phyloP scores from a whole-genome alignment of 2,888 invertebrate genomes.

The Heliothis peltigera region DNA sequence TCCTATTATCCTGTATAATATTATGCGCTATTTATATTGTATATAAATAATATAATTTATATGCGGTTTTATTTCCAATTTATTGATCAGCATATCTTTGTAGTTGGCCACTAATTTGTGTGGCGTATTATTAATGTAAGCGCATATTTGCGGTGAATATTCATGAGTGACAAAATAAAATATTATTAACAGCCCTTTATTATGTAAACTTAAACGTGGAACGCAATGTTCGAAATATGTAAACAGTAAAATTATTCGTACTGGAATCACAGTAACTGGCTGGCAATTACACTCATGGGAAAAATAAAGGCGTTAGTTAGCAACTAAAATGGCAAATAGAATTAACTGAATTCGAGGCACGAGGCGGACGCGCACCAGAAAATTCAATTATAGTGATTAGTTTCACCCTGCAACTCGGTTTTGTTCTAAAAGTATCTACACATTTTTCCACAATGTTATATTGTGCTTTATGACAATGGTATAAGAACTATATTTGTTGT shows the following conservation, averaged over 20 bases:
- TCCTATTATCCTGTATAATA: constrained; percentile 6
- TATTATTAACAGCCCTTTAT: constrained; percentile 33
- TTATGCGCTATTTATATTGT: neutral
- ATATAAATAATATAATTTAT: constrained; percentile 24
- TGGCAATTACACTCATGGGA: constrained; percentile 71
- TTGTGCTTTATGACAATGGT: constrained; percentile 57
- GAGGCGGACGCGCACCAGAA: constrained; percentile 78
- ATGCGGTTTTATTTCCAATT: constrained; percentile 49
- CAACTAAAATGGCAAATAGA: constrained; percentile 78
- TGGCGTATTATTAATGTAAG: constrained; percentile 51
- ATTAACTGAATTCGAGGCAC: constrained; percentile 84
- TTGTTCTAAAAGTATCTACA: constrained; percentile 73
- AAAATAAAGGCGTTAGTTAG: constrained; percentile 78
- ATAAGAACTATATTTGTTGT: constrained; percentile 52
- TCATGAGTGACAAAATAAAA: constrained; percentile 44
- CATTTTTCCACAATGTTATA: constrained; percentile 55
- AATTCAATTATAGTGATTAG: constrained; percentile 87
- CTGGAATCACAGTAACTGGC: constrained; percentile 63
- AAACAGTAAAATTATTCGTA: constrained; percentile 47
- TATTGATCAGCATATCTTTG: constrained; percentile 38
- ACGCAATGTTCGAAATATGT: constrained; percentile 11
- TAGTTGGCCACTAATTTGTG: constrained; percentile 45
- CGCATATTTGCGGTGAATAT: constrained; percentile 45
- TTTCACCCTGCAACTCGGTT: constrained; percentile 80
- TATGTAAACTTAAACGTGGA: constrained; percentile 44